Conservation (phyloP, 2,888 invertebrate species). For the Dolichomitus sp. region DNA sequence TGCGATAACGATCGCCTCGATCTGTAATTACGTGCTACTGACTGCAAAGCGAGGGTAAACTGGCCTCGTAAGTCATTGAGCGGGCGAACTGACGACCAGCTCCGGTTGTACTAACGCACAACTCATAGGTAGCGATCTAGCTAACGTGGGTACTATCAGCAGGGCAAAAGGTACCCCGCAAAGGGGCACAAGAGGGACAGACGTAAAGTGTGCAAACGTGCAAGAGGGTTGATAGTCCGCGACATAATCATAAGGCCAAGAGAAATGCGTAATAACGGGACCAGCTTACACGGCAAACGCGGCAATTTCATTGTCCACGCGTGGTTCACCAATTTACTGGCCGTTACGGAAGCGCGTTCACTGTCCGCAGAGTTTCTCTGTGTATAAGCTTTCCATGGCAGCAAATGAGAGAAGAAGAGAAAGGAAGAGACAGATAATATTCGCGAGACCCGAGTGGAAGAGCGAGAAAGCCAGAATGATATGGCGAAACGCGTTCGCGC, state of each 20-base stretch:
- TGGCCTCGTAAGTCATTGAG: slow-evolving; percentile 42
- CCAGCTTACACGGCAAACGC: slow-evolving; percentile 79
- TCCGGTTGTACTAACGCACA: slow-evolving; percentile 2
- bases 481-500: slow-evolving; percentile 80
- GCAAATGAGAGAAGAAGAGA: slow-evolving; percentile 35
- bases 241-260: slow-evolving; percentile 75
- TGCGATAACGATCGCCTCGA: slow-evolving; percentile 53
- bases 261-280: slow-evolving; percentile 80
- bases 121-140: slow-evolving; percentile 17
- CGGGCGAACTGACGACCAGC: slow-evolving; percentile 39
- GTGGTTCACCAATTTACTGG: slow-evolving; percentile 82
- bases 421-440: slow-evolving; percentile 56
- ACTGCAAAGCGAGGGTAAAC: slow-evolving; percentile 30
- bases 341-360: slow-evolving; percentile 77
- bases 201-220: slow-evolving; percentile 45
- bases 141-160: slow-evolving; percentile 41
- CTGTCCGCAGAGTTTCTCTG: slow-evolving; percentile 48
- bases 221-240: slow-evolving; percentile 67
- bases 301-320: slow-evolving; percentile 82
- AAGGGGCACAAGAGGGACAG: slow-evolving; percentile 22
- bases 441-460: slow-evolving; percentile 22
- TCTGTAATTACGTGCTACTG: slow-evolving; percentile 51
- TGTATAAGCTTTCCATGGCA: slow-evolving; percentile 16
- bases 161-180: slow-evolving; percentile 13
- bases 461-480: slow-evolving; percentile 69